Percentiles rank a stretch among this genome's conserved stretches.
Evolutionary conservation across 2,888 invertebrate species (phyloP).

Genomic region (Agonopterix subpropinquella): DNA sequence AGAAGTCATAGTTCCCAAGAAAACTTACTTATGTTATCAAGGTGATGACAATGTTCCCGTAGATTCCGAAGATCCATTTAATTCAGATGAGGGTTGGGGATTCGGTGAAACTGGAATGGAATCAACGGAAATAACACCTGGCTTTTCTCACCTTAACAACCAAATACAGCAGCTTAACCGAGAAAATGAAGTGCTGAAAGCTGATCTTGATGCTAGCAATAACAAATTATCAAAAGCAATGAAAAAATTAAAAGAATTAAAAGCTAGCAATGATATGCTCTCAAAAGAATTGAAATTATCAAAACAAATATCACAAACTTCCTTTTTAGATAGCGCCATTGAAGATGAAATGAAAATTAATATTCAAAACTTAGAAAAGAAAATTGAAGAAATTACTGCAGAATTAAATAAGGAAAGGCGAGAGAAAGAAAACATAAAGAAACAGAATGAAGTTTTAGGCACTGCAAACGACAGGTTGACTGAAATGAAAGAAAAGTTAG

Average conservation of each 20-base stretch:
- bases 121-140: constrained; percentile 44
- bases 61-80: constrained; percentile 50
- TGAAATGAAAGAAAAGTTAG: constrained; percentile 89
- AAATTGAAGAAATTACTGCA: constrained; percentile 73
- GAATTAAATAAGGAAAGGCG: constrained; percentile 76
- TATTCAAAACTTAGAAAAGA: constrained; percentile 79
- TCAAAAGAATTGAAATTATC: constrained; percentile 70
- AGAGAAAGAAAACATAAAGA: constrained; percentile 81
- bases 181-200: constrained; percentile 73
- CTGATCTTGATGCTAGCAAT: constrained; percentile 79
- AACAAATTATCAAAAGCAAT: constrained; percentile 85
- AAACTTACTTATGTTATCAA: constrained; percentile 71
- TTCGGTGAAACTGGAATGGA: constrained; percentile 46
- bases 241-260: constrained; percentile 90
- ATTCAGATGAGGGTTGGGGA: constrained; percentile 64
- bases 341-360: constrained; percentile 87
- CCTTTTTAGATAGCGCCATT: constrained; percentile 84
- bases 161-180: constrained; percentile 75
- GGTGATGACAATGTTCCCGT: constrained; percentile 26
- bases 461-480: constrained; percentile 85
- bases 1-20: constrained; percentile 65
- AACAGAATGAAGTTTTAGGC: constrained; percentile 83
- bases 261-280: constrained; percentile 79
- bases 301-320: constrained; percentile 69
- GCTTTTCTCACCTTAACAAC: constrained; percentile 73